These are phyloP conservation scores for Phrynocephalus forsythii DNA, from an alignment of 2,797 vertebrate species.

Conservation along the genomic window DNA sequence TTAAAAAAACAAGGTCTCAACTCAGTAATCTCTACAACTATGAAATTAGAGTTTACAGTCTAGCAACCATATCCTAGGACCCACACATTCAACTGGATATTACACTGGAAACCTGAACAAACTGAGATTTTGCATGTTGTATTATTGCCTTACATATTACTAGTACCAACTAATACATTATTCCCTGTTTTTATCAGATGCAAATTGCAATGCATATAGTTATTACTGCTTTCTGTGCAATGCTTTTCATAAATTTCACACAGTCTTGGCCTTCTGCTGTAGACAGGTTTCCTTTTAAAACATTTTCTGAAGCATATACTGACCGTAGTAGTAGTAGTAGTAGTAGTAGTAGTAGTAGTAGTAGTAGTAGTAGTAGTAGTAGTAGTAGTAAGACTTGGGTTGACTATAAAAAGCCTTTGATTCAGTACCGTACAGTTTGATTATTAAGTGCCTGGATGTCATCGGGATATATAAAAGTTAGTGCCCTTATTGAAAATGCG, in stretches of 20 bases:
- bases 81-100: slow-evolving; percentile 47
- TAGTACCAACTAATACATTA: background rate
- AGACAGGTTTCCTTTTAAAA: background rate
- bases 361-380: too few species aligned
- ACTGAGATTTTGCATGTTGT: background rate
- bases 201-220: background rate
- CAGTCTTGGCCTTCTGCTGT: background rate
- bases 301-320: too few species aligned
- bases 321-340: background rate
- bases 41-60: background rate
- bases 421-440: too few species aligned
- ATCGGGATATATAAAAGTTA: too few species aligned
- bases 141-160: background rate
- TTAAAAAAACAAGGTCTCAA: slow-evolving; percentile 29
- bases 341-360: too few species aligned
- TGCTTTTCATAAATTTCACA: background rate
- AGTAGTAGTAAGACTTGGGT: too few species aligned
- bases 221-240: background rate
- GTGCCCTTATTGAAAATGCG: too few species aligned
- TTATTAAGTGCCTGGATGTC: too few species aligned
- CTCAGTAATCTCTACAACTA: slow-evolving; percentile 23
- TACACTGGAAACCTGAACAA: slow-evolving; percentile 55
- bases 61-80: slow-evolving; percentile 30
- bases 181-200: background rate
- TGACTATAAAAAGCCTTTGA: too few species aligned